phyloP scores from a whole-genome alignment of 2,113 vertebrate species.

The Calonectris borealis region DNA sequence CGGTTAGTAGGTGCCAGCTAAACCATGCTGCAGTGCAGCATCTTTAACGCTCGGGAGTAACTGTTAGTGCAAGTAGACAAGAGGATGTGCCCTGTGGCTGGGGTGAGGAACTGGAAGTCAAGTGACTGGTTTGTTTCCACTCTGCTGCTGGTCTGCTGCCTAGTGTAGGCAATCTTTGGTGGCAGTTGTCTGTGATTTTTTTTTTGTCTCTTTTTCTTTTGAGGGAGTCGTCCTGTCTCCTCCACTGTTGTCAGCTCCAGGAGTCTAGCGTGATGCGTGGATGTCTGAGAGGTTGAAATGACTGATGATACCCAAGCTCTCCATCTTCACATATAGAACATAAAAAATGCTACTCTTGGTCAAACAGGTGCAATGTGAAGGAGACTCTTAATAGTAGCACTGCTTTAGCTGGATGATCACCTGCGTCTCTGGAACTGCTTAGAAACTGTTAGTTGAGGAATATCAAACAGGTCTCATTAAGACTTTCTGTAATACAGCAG shows the following conservation, averaged over 20 bases:
- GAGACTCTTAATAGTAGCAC: not conserved
- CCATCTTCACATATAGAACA: rapidly evolving
- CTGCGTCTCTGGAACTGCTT: not conserved
- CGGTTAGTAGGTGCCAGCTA: not conserved
- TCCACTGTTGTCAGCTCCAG: not conserved
- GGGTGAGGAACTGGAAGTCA: constrained; percentile 20
- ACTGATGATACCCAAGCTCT: not conserved
- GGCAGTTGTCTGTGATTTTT: not conserved
- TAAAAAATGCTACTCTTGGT: not conserved
- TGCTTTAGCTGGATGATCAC: not conserved
- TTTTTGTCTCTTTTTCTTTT: not conserved
- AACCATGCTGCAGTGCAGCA: not conserved
- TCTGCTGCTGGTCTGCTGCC: not conserved
- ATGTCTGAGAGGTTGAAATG: not conserved
- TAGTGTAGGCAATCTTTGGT: not conserved
- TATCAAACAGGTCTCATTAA: not conserved
- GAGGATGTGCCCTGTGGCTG: not conserved
- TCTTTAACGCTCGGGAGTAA: not conserved
- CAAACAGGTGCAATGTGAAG: not conserved
- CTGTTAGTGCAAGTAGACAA: not conserved
- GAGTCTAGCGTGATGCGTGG: not conserved
- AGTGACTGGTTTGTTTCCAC: not conserved
- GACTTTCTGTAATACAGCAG: not conserved
- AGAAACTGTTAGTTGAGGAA: not conserved
- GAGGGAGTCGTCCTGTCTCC: not conserved